Evolutionary conservation across 2,113 vertebrate genomes (phyloP), one percentile per base, ranked within the genome.

Genomic region (Fukomys damarensis): DNA sequence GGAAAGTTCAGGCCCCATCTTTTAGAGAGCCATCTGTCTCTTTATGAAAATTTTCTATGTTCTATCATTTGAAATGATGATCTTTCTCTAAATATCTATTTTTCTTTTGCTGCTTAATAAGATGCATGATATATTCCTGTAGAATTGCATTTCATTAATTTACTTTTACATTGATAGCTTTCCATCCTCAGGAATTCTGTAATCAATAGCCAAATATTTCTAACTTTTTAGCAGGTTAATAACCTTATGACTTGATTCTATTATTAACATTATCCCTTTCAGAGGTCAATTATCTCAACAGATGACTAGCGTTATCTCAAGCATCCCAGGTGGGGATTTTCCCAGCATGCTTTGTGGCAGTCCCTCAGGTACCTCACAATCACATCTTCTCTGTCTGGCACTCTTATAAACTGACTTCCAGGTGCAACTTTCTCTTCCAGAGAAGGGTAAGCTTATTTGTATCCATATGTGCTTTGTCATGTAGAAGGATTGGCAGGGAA

Each of bases 381-480:
- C 93, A 90, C 41, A 38, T 96, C 83, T 92, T 94, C 92, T 96
- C 97, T 93, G 70, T 96, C 90, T 97, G 94, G 84, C 8, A 24
- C 20, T 54, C 82, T 59, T 93, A 20, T 82, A 85, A 92, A 52
- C 86, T 86, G 93, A 74, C 95, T 97, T 90, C 84, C 96, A 98
- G 97, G 96, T 97, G 96, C 93, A 58, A 90, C 22, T 95, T 82
- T 90, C 68, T 97, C 93, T 97, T 97, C 93, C 96, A 95, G 87
- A 95, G 93, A 95, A 93, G 81, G 97, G 95, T 95, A 93, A 95
- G 76, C 90, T 97, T 77, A 95, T 96, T 97, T 97, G 93, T 84
- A 95, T 96, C 83, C 90, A 24, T 84, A 87, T 95, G 90, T 96
- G 94, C 85, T 95, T 96, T 94, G n/a, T 97, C 96, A 97, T 84